Evolutionary conservation across 2,888 invertebrate genomes (phyloP).

Genomic region (Patella ulyssiponensis): DNA sequence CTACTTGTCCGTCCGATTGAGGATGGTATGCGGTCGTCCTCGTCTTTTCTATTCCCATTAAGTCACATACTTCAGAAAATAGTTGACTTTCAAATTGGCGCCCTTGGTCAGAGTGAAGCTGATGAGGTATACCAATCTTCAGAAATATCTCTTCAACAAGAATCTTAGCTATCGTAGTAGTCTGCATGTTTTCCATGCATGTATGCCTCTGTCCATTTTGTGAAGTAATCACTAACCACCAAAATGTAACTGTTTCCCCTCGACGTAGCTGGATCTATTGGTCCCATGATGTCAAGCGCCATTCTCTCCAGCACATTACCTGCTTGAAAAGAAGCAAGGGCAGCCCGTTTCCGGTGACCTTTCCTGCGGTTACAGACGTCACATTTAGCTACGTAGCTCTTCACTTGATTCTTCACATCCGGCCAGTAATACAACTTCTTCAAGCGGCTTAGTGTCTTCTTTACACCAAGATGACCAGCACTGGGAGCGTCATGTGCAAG

Average conservation of each 20-base stretch:
- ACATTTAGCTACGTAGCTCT: neutral
- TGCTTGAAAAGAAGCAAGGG: constrained; percentile 5
- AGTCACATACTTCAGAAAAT: constrained; percentile 33
- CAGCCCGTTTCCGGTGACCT: neutral
- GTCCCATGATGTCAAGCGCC: constrained; percentile 28
- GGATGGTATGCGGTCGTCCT: constrained; percentile 12
- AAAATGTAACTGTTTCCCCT: constrained; percentile 26
- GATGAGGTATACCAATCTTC: constrained; percentile 28
- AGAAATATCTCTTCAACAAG: constrained; percentile 30
- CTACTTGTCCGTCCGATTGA: constrained; percentile 29
- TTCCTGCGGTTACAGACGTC: neutral
- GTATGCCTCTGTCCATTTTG: constrained; percentile 4
- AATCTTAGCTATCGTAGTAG: constrained; percentile 25
- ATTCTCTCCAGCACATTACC: constrained; percentile 35
- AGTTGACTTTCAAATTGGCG: constrained; percentile 34
- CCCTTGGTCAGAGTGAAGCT: constrained; percentile 36
- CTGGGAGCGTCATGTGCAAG: neutral
- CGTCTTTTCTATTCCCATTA: constrained; percentile 33
- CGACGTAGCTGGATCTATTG: constrained; percentile 20
- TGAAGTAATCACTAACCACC: neutral
- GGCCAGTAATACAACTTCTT: neutral
- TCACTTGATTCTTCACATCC: neutral
- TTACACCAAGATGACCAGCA: neutral
- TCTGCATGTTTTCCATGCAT: neutral
- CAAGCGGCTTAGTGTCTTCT: neutral